These are phyloP conservation scores for Mystacornis crossleyi DNA, from an alignment of 2,113 vertebrate species.

Conservation along the genomic window DNA sequence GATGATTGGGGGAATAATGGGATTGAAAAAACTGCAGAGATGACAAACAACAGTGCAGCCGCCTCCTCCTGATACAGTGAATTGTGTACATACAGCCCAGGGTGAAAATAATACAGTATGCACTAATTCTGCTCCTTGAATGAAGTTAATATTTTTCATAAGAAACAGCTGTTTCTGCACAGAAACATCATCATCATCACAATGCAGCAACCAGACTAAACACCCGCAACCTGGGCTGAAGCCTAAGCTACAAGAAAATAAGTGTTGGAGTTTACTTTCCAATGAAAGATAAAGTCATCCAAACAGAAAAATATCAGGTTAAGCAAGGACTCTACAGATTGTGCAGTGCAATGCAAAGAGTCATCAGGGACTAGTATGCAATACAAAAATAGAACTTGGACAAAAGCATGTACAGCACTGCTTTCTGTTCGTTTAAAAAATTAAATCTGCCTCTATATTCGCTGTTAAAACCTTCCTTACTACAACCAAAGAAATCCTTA, in stretches of 20 bases:
- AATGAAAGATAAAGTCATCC: slow-evolving; percentile 37
- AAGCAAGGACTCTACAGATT: slow-evolving; percentile 51
- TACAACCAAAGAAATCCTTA: slow-evolving; percentile 72
- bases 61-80: slow-evolving; percentile 26
- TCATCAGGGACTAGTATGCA: slow-evolving; percentile 19
- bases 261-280: slow-evolving; percentile 46
- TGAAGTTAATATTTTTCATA: slow-evolving; percentile 60
- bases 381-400: slow-evolving; percentile 60
- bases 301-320: slow-evolving; percentile 65
- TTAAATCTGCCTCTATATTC: slow-evolving; percentile 77
- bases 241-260: slow-evolving; percentile 48
- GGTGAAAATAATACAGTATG: slow-evolving; percentile 24
- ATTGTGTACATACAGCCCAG: background rate
- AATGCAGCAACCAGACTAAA: slow-evolving; percentile 14
- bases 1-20: slow-evolving; percentile 83
- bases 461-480: slow-evolving; percentile 41
- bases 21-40: slow-evolving; percentile 78
- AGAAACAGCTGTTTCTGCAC: slow-evolving; percentile 60
- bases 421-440: slow-evolving; percentile 64
- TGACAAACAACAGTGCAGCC: slow-evolving; percentile 75
- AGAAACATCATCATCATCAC: slow-evolving; percentile 20
- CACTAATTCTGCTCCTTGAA: slow-evolving; percentile 35
- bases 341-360: slow-evolving; percentile 37
- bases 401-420: slow-evolving; percentile 39
- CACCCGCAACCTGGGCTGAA: slow-evolving; percentile 12